phyloP scores from a whole-genome alignment of 2,797 vertebrate genomes.

The Remorina albescens region DNA sequence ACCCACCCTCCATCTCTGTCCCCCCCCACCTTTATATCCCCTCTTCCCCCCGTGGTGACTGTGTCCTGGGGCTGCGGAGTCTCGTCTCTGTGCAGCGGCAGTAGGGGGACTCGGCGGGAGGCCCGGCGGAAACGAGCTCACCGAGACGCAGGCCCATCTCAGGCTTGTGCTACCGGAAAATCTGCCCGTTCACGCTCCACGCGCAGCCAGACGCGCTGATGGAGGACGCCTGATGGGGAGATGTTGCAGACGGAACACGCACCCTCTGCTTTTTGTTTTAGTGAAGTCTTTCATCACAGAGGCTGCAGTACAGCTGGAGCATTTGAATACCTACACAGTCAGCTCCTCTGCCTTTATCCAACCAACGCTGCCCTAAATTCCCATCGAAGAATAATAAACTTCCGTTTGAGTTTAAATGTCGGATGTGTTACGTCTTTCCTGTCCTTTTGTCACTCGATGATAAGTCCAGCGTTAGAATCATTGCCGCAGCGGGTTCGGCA shows the following conservation, averaged over 20 bases:
- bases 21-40: slow-evolving; percentile 37
- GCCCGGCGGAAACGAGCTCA: slow-evolving; percentile 85
- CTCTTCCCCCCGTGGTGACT: slow-evolving; percentile 61
- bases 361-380: background rate
- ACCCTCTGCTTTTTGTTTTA: slow-evolving; percentile 71
- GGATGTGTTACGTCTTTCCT: slow-evolving; percentile 6
- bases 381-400: too few relatives aligned
- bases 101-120: slow-evolving; percentile 87
- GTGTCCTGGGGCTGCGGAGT: slow-evolving; percentile 83
- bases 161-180: slow-evolving; percentile 94
- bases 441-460: slow-evolving; percentile 18
- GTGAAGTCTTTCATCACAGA: slow-evolving; percentile 48
- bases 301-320: slow-evolving; percentile 2
- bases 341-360: slow-evolving; percentile 8
- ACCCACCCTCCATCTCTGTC: slow-evolving; percentile 27
- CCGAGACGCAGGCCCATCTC: slow-evolving; percentile 89
- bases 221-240: slow-evolving; percentile 62
- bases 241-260: slow-evolving; percentile 59
- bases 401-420: background rate
- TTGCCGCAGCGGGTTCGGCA: slow-evolving; percentile 6
- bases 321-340: slow-evolving; percentile 12
- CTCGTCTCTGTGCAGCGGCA: slow-evolving; percentile 87
- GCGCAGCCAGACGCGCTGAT: slow-evolving; percentile 81
- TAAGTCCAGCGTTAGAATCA: slow-evolving; percentile 12
- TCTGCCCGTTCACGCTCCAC: slow-evolving; percentile 93